Evolutionary conservation across 2,797 vertebrate species (phyloP), one percentile per base, ranked within the genome.

Genomic region (Microctenopoma stevenorrisi): DNA sequence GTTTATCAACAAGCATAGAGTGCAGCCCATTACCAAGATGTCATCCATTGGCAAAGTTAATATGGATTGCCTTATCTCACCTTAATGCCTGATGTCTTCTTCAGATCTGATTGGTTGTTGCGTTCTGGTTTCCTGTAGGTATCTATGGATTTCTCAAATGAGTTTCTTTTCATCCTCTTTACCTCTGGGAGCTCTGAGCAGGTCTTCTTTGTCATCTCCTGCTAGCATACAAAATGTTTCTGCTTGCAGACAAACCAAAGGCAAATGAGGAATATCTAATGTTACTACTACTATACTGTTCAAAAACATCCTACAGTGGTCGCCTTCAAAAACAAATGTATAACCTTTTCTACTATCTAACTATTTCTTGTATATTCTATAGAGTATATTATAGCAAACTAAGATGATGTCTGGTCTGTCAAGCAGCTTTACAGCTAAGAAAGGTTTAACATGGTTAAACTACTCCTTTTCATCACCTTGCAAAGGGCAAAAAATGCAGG

Each of bases 151-250:
- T 44, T 35, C 40, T 84, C 58, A 33, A 54, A 37, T 1, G 42
- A 25, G n/a, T 12, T 22, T 5, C 22, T 40, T 53, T 67, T 80
- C 54, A 18, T 82, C 47, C 59, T 81, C 22, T 67, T 68, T 52
- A 53, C 44, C 13, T 33, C 43, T 60, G 59, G 55, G 66, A 55
- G 43, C 30, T 63, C 57, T 15, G 22, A 44, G 63, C 0, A 11
- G 22, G 22, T 66, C 30, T 69, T 69, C 12, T 72, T 52, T 26
- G n/a, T 69, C 30, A 50, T 77, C 22, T 54, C 51, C 26, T 48
- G 58, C 37, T 74, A 62, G 18, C 40, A 55, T 10, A 12, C 26
- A 60, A 68, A 66, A 56, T n/a, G 44, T 52, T 71, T 84, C 81
- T 88, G 48, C 57, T 74, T 44, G 22, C 26, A 55, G 11, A 61